Evolutionary conservation across 2,888 invertebrate genomes (phyloP).

Genomic region (Neoaliturus tenellus): DNA sequence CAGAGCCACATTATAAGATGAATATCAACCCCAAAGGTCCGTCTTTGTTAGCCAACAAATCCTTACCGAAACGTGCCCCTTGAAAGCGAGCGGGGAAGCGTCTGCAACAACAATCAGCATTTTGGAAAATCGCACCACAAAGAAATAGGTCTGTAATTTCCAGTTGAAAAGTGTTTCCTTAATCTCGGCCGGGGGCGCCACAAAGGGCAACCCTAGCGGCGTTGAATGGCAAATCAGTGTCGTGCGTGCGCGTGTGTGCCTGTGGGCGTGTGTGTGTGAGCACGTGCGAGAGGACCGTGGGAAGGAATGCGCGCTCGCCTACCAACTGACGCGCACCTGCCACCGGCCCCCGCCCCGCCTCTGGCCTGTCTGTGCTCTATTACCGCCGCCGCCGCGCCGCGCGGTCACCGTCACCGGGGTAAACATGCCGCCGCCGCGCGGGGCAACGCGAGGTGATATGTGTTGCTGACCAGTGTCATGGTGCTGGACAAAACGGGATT

Average conservation of each 20-base stretch:
- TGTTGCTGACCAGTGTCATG: too few relatives aligned
- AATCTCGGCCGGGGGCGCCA: conserved; percentile 15
- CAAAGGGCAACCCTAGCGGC: conserved; percentile 22
- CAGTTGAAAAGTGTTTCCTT: conserved; percentile 52
- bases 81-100: conserved; percentile 18
- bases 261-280: conserved; percentile 54
- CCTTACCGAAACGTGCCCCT: conserved; percentile 36
- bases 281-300: conserved; percentile 47
- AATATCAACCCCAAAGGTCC: conserved; percentile 18
- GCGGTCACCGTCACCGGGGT: not conserved
- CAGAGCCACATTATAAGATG: not conserved
- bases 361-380: conserved; percentile 33
- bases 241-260: not conserved
- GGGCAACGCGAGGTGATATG: too few relatives aligned
- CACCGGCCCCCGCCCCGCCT: not conserved
- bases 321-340: conserved; percentile 60
- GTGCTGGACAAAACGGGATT: too few relatives aligned
- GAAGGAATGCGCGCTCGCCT: conserved; percentile 56
- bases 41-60: conserved; percentile 25
- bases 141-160: conserved; percentile 51
- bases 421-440: not conserved
- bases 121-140: conserved; percentile 42
- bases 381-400: not conserved
- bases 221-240: conserved; percentile 45
- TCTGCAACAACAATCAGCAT: conserved; percentile 42